Evolutionary conservation across 2,888 invertebrate genomes (phyloP), one percentile per base, ranked within the genome.

Genomic region (Brachycybe producta): DNA sequence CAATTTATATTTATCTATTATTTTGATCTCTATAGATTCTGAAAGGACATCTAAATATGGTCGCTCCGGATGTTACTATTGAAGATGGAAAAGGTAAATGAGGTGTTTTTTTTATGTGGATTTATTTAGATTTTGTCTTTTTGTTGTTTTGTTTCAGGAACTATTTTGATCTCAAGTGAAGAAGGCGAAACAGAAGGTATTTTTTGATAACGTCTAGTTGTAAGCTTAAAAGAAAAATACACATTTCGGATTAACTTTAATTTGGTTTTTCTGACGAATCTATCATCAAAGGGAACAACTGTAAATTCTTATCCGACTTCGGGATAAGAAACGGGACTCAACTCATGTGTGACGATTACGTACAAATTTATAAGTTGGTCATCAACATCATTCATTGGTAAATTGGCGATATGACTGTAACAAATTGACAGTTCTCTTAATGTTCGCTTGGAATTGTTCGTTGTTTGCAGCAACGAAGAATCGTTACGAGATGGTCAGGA

Each of bases 31-130:
- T 58, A 11, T 57, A 68, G 67, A 61, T 90, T 15, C 73, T 98
- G 54, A 88, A 91, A 59, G 81, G 82, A 45, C 77, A 80, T 11
- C 72, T 98, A 38, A 86, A 88, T 62, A 92, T 98, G 91, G 79
- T 90, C 32, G 87, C 88, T 2, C 97, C 98, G 0, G 98, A 98
- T 67, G 95, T 88, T 2, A 69, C 70, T 7, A 80, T 90, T 43
- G 77, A 87, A 48, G 84, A 87, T 62, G 82, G 83, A 15, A 82
- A 80, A 63, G 85, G 86, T 35, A 72, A 42, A 42, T 39, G 11
- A 38, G 15, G 19, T 28, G 2, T 28, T 28, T 17, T 30, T 48
- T 8, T 15, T n/a, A n/a, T 34, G 21, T 11, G 3, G 13, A 15
- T 28, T 49, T 49, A 41, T 11, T 32, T 13, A 40, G 19, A 2